Evolutionary conservation across 2,888 invertebrate genomes (phyloP), one percentile per base, ranked within the genome.

Genomic region (Coleophora flavipennella): DNA sequence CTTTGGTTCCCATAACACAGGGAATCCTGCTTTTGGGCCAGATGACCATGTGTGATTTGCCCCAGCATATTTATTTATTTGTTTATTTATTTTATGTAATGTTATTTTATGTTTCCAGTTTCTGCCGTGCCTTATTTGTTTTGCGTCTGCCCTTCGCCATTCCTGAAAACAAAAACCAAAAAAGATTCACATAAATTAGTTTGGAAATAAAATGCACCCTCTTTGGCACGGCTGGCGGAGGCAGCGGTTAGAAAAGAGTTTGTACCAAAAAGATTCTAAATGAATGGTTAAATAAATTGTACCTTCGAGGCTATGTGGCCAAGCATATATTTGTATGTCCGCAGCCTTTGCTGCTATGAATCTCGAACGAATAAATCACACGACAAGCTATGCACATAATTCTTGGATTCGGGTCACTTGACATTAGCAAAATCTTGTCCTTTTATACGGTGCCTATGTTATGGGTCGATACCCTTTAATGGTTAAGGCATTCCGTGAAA

Each of bases 361-460:
- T 68, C 65, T 67, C 60, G 59, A 66, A 59, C 59, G 59, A 68
- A 77, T 79, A 79, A 77, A 79, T 80, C 79, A 73, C 60, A 65
- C 67, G 62, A 61, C 69, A 69, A 67, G 67, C 74, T 70, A 71
- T 73, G 72, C 70, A 70, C 71, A 77, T 78, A 77, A 77, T 67
- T 79, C 78, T 74, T 64, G 57, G 65, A 57, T 60, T 53, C 64
- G 73, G 67, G 62, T 73, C 71, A 71, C 75, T 76, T 71, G 77
- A 76, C 77, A 72, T 77, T 72, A 70, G 67, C 69, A 66, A 68
- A 68, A 69, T 62, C 68, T 63, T 64, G 62, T 66, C 59, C 64
- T 61, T 45, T 53, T 34, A 41, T 56, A 43, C 40, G 46, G 58
- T n/a, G n/a, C n/a, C n/a, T n/a, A n/a, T n/a, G n/a, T n/a, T n/a